Evolutionary conservation across 2,888 invertebrate species (phyloP).

Genomic region (Luperina testacea): DNA sequence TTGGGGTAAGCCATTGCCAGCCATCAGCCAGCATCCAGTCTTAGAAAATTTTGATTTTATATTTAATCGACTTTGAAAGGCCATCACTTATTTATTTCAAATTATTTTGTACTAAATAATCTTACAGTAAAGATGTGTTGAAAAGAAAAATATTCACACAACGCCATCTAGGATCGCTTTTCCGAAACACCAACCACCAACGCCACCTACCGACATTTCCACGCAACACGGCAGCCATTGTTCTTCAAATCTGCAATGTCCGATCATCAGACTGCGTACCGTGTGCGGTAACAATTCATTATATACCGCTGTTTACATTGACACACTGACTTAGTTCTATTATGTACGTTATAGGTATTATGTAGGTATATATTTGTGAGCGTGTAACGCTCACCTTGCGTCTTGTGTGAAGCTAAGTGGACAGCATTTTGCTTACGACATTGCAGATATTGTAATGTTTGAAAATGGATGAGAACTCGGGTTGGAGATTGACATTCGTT

Average conservation of each 20-base stretch:
- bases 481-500: neutral
- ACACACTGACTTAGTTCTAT: constrained; percentile 60
- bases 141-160: neutral
- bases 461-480: neutral
- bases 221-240: constrained; percentile 29
- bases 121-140: neutral
- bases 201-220: constrained; percentile 42
- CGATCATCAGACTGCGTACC: constrained; percentile 16
- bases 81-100: neutral
- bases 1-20: neutral
- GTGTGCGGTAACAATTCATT: constrained; percentile 55
- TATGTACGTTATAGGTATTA: constrained; percentile 27
- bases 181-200: neutral
- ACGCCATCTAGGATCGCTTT: constrained; percentile 26
- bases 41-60: neutral
- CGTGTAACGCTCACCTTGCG: constrained; percentile 24
- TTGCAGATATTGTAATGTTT: constrained; percentile 2
- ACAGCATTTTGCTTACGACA: constrained; percentile 3
- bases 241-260: constrained; percentile 33
- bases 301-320: constrained; percentile 55
- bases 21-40: neutral
- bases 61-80: neutral
- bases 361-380: constrained; percentile 19
- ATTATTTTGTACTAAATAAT: neutral
- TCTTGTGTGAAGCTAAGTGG: constrained; percentile 14